Evolutionary conservation across 2,888 invertebrate genomes (phyloP).

Genomic region (Zelleria hepariella): DNA sequence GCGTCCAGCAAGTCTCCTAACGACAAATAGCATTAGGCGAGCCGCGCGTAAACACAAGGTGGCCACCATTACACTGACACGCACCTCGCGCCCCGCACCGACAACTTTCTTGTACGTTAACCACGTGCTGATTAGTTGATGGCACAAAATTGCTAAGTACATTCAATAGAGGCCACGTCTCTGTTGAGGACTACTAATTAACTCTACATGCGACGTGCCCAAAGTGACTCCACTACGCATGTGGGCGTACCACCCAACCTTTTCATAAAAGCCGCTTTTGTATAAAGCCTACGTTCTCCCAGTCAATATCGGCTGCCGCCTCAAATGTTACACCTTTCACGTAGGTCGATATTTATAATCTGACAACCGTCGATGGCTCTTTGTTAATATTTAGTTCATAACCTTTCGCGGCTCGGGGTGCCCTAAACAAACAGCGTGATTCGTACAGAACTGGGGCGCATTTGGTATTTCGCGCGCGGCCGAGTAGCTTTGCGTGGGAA

Average conservation of each 20-base stretch:
- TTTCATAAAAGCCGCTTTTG: constrained; percentile 7
- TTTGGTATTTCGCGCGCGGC: constrained; percentile 69
- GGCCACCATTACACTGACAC: constrained; percentile 45
- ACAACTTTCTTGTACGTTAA: not conserved
- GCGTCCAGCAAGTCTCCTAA: constrained; percentile 28
- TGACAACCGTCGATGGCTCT: constrained; percentile 26
- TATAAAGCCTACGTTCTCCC: constrained; percentile 8
- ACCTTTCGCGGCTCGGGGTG: constrained; percentile 46
- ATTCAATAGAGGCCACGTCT: not conserved
- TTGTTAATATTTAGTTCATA: constrained; percentile 58
- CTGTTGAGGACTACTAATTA: not conserved
- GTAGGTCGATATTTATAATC: constrained; percentile 38
- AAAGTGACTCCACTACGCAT: not conserved
- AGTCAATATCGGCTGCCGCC: constrained; percentile 22
- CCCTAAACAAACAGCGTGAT: constrained; percentile 66
- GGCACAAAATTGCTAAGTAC: not conserved
- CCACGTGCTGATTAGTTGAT: not conserved
- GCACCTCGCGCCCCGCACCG: constrained; percentile 12
- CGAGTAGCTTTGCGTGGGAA: constrained; percentile 59
- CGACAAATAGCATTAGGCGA: constrained; percentile 61
- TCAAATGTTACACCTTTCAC: constrained; percentile 30
- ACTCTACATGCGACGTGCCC: not conserved
- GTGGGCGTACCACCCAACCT: not conserved
- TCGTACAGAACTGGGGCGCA: constrained; percentile 64
- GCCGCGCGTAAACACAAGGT: constrained; percentile 52